phyloP scores from a whole-genome alignment of 37 sponge, comb jelly and placozoan genomes.

The Sycon ciliatum region DNA sequence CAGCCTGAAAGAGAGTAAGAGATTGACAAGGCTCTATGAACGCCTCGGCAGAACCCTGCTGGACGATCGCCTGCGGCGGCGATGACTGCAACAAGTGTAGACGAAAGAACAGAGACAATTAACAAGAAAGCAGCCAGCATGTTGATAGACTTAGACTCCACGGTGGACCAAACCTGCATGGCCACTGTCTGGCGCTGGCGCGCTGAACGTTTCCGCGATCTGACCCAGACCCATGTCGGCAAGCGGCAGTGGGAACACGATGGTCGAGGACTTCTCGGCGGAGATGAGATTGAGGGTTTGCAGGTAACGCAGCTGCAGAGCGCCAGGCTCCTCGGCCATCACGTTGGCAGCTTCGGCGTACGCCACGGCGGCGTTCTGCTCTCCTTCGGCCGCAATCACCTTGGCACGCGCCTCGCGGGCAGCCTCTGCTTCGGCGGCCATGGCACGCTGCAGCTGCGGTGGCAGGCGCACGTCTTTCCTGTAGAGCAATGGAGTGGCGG shows the following conservation, averaged over 20 bases:
- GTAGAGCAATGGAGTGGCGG: background rate
- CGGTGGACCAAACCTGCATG: no score
- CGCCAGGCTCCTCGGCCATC: constrained; percentile 73
- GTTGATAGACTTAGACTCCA: no score
- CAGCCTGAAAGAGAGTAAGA: no score
- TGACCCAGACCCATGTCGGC: constrained; percentile 80
- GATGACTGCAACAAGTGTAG: no score
- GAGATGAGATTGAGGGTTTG: constrained; percentile 88
- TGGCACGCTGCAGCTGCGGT: constrained; percentile 70
- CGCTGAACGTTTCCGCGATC: no score
- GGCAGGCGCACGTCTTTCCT: constrained; percentile 95
- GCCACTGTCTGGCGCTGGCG: no score
- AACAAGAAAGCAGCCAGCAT: no score
- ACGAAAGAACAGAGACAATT: no score
- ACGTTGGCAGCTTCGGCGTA: constrained; percentile 93
- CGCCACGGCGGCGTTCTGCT: constrained; percentile 82
- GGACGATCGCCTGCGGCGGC: no score
- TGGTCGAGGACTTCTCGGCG: constrained; percentile 84
- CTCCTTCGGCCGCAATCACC: constrained; percentile 91
- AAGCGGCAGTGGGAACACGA: constrained; percentile 96
- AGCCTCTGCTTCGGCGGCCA: constrained; percentile 99
- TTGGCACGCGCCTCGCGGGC: constrained; percentile 88
- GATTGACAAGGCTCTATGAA: no score
- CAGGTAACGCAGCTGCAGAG: constrained; percentile 94
- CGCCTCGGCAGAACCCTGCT: no score